Conservation (phyloP, 2,888 invertebrate genomes). For the Xestia xanthographa region DNA sequence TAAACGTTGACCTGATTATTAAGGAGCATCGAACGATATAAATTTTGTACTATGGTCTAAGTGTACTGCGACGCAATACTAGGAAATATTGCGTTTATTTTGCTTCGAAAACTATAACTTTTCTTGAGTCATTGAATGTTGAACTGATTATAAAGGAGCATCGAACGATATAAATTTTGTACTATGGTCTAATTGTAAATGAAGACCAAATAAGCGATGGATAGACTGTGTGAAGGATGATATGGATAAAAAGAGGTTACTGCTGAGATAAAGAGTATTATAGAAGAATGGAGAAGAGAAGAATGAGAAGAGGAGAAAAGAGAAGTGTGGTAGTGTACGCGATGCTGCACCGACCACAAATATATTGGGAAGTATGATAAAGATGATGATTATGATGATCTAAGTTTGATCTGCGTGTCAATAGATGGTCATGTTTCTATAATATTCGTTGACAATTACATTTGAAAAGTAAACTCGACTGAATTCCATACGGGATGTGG, state of each 20-base stretch:
- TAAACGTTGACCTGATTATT: background rate
- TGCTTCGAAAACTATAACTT: background rate
- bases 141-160: background rate
- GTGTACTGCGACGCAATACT: constrained; percentile 9
- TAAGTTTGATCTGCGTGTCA: no score
- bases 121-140: background rate
- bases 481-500: background rate
- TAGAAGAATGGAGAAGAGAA: no score
- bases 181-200: background rate
- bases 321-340: no score
- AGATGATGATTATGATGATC: no score
- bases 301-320: no score
- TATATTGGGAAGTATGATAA: no score
- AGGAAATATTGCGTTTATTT: constrained; percentile 10
- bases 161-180: background rate
- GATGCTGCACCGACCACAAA: no score
- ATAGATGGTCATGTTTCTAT: background rate
- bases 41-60: background rate
- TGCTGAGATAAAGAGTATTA: no score
- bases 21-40: background rate
- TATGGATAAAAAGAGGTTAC: no score
- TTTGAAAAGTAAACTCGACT: background rate
- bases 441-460: background rate
- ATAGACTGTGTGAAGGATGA: no score
- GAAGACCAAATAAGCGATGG: no score